Evolutionary conservation across 2,797 vertebrate species (phyloP).

Genomic region (Darevskia nairensis): DNA sequence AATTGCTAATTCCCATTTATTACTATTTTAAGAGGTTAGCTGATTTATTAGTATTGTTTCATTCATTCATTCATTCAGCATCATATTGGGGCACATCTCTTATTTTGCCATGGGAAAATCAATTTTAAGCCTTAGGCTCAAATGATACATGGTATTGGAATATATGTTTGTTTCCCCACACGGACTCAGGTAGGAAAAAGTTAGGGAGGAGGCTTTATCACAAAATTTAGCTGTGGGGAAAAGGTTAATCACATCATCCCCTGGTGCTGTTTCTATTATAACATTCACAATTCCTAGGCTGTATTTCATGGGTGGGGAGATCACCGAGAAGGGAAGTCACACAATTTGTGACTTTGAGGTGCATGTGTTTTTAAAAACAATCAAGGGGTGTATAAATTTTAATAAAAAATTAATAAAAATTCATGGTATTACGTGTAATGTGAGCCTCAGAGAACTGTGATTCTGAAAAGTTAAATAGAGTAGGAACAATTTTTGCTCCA

Average conservation of each 20-base stretch:
- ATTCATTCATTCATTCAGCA: neutral
- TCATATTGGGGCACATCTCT: neutral
- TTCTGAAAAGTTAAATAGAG: neutral
- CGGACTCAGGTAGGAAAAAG: no score
- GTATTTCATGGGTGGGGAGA: no score
- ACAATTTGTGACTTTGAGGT: no score
- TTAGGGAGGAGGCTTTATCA: neutral
- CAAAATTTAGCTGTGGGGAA: neutral
- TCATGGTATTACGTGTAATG: no score
- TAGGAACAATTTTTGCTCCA: neutral
- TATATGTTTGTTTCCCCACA: no score
- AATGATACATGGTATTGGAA: neutral
- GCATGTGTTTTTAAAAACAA: no score
- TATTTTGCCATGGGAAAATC: neutral
- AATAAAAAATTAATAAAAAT: no score
- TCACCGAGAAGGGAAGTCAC: no score
- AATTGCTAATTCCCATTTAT: neutral
- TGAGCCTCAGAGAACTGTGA: neutral
- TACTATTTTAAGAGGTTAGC: neutral
- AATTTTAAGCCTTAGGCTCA: neutral
- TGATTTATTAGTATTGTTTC: neutral
- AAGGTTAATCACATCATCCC: neutral
- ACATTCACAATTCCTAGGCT: neutral
- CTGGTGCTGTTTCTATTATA: neutral
- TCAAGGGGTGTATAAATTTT: no score